phyloP scores from a whole-genome alignment of 2,113 vertebrate genomes.

The Osmerus mordax region DNA sequence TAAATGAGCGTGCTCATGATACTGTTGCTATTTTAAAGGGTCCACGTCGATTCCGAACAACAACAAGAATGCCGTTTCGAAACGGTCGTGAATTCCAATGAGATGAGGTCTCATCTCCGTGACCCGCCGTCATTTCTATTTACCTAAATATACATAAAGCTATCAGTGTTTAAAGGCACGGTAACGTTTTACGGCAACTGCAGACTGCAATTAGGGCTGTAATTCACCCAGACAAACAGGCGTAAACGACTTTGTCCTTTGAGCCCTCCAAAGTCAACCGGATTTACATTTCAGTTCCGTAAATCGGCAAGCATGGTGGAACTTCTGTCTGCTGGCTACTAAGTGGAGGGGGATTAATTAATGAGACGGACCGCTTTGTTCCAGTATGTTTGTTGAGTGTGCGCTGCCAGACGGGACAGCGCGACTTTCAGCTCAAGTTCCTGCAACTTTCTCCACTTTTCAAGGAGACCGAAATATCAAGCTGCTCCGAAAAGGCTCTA shows the following conservation, averaged over 20 bases:
- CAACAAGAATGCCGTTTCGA: too few relatives aligned
- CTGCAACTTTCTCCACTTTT: slow-evolving; percentile 59
- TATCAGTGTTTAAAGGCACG: slow-evolving; percentile 41
- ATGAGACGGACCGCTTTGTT: slow-evolving; percentile 50
- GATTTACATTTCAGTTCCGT: slow-evolving; percentile 56
- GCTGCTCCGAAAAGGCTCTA: not conserved
- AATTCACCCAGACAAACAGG: slow-evolving; percentile 11
- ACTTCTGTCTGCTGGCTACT: slow-evolving; percentile 55
- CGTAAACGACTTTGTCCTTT: slow-evolving; percentile 47
- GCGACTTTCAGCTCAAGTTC: slow-evolving; percentile 34
- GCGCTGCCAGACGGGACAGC: slow-evolving; percentile 33
- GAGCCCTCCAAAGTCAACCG: slow-evolving; percentile 62
- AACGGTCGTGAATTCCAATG: slow-evolving; percentile 11
- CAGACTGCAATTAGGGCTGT: slow-evolving; percentile 45
- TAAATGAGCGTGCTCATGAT: not conserved
- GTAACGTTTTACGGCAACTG: slow-evolving; percentile 45
- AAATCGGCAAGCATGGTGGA: slow-evolving; percentile 54
- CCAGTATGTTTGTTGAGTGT: slow-evolving; percentile 41
- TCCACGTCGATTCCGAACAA: too few relatives aligned
- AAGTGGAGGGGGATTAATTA: slow-evolving; percentile 66
- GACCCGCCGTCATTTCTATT: slow-evolving; percentile 29
- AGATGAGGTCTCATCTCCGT: slow-evolving; percentile 1
- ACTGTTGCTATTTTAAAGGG: too few relatives aligned
- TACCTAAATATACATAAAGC: slow-evolving; percentile 28
- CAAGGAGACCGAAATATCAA: slow-evolving; percentile 34